Evolutionary conservation across 2,113 vertebrate genomes (phyloP).

Genomic region (Eleginops maclovinus): DNA sequence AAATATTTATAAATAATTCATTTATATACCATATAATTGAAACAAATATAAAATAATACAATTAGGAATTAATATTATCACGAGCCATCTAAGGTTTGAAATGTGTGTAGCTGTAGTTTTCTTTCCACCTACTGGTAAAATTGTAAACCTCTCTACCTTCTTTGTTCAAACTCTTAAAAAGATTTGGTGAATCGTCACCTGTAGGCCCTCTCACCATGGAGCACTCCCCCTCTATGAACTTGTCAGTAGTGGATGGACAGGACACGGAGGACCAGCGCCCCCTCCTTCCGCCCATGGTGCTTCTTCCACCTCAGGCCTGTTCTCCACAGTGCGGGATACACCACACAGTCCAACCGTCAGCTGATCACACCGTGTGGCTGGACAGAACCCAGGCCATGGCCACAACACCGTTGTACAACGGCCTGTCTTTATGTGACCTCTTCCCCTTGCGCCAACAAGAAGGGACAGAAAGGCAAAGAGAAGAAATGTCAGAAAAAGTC

Average conservation of each 20-base stretch:
- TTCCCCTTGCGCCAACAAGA: slow-evolving; percentile 57
- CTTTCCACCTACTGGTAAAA: background rate
- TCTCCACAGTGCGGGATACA: slow-evolving; percentile 69
- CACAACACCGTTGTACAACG: slow-evolving; percentile 75
- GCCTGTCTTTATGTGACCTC: slow-evolving; percentile 63
- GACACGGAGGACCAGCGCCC: slow-evolving; percentile 71
- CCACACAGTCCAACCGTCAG: slow-evolving; percentile 44
- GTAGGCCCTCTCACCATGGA: slow-evolving; percentile 60
- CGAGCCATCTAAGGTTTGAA: background rate
- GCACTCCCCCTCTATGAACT: slow-evolving; percentile 69
- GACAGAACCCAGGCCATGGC: slow-evolving; percentile 73
- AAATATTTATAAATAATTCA: background rate
- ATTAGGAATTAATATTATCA: background rate
- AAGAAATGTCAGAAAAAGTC: slow-evolving; percentile 60
- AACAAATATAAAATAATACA: background rate
- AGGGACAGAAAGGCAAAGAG: slow-evolving; percentile 64
- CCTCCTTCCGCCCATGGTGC: slow-evolving; percentile 57
- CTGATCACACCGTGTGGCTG: slow-evolving; percentile 67
- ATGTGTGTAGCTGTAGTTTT: background rate
- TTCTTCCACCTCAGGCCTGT: slow-evolving; percentile 52
- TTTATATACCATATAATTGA: too few relatives aligned
- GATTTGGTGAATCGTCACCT: background rate
- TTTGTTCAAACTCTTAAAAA: slow-evolving; percentile 31
- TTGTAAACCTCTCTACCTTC: slow-evolving; percentile 18
- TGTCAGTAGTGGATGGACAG: slow-evolving; percentile 65